Percentiles rank a stretch among this genome's conserved stretches.
phyloP scores from a whole-genome alignment of 2,113 vertebrate genomes.

The Urocitellus parryii region DNA sequence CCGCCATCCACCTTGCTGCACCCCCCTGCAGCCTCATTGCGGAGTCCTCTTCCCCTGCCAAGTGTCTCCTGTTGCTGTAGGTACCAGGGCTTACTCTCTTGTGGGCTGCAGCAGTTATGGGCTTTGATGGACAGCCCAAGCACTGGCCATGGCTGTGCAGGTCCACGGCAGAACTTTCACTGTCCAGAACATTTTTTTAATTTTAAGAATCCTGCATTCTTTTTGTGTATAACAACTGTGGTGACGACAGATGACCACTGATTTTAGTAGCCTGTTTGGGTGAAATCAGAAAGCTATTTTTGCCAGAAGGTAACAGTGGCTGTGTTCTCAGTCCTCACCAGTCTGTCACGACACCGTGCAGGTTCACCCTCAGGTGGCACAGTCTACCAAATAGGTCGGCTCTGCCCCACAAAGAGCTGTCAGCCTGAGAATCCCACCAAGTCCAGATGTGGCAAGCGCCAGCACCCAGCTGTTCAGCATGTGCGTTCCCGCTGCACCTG shows the following conservation, averaged over 20 bases:
- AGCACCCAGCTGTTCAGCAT: not conserved
- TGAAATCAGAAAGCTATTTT: not conserved
- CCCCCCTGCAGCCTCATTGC: not conserved
- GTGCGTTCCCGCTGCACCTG: too few species aligned
- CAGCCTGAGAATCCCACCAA: too few species aligned
- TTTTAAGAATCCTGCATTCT: not conserved
- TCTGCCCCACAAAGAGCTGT: not conserved
- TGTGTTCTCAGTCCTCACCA: not conserved
- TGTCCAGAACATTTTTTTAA: not conserved
- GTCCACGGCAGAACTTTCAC: not conserved
- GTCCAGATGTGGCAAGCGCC: too few species aligned
- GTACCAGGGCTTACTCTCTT: too few species aligned
- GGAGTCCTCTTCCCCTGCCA: accelerated
- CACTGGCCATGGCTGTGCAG: not conserved
- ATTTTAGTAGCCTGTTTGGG: not conserved
- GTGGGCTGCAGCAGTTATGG: too few species aligned
- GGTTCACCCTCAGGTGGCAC: accelerated
- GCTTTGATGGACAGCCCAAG: not conserved
- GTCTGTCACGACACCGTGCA: not conserved
- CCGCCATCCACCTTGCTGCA: not conserved
- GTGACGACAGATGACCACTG: not conserved
- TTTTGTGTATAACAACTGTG: not conserved
- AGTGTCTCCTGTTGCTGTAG: too few species aligned
- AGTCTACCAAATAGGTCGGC: not conserved
- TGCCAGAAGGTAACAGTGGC: not conserved